Evolutionary conservation across 2,888 invertebrate genomes (phyloP).

Genomic region (Polydesmus complanatus): DNA sequence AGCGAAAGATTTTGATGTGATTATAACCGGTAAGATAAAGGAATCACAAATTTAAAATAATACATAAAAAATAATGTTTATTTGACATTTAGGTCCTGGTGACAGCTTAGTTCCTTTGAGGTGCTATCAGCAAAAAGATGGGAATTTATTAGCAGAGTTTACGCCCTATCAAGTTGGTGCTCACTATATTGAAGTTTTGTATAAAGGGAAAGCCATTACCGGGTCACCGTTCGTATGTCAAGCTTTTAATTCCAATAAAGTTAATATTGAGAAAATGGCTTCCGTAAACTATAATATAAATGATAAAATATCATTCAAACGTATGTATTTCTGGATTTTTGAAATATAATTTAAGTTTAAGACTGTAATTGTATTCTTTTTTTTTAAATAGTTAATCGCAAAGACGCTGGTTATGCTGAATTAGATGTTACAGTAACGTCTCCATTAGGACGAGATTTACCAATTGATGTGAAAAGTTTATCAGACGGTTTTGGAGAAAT

Average conservation of each 20-base stretch:
- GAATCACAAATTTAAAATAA: neutral
- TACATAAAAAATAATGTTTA: neutral
- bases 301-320: conserved; percentile 64
- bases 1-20: conserved; percentile 70
- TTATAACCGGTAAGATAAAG: conserved; percentile 49
- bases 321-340: conserved; percentile 40
- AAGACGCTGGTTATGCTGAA: conserved; percentile 69
- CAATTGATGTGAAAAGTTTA: conserved; percentile 51
- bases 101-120: conserved; percentile 59
- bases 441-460: conserved; percentile 67
- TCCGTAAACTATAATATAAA: conserved; percentile 47
- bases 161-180: conserved; percentile 43
- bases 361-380: neutral
- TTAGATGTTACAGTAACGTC: conserved; percentile 75
- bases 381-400: conserved; percentile 49
- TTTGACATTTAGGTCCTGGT: conserved; percentile 19
- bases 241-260: conserved; percentile 73
- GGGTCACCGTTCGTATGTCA: conserved; percentile 91
- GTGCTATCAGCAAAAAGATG: conserved; percentile 92
- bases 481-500: conserved; percentile 41
- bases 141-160: conserved; percentile 87
- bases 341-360: neutral
- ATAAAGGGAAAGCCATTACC: conserved; percentile 72
- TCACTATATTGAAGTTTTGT: conserved; percentile 64
- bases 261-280: conserved; percentile 54